Percentiles rank a stretch among this genome's conserved stretches.
These are phyloP conservation scores for Exaiptasia diaphana DNA, from an alignment of 64 coral and sea anemone species.

Conservation along the genomic window DNA sequence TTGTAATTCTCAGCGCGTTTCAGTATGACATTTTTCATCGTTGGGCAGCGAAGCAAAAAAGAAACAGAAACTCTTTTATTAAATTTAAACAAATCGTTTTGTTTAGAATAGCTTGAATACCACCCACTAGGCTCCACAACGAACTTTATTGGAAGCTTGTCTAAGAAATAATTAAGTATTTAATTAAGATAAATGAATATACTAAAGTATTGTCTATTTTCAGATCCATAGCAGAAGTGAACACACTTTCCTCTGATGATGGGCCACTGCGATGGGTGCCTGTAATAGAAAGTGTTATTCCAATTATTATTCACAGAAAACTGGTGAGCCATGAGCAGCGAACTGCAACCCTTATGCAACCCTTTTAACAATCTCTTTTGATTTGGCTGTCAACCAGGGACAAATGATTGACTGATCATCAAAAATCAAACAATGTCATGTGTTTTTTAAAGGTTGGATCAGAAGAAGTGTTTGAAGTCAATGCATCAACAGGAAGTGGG, in stretches of 20 bases:
- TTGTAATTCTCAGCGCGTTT: too few relatives aligned
- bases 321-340: slow-evolving; percentile 28
- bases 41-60: too few relatives aligned
- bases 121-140: too few relatives aligned
- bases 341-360: too few relatives aligned
- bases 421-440: not conserved
- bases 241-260: slow-evolving; percentile 78
- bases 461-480: slow-evolving; percentile 81
- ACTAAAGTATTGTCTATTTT: not conserved
- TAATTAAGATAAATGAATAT: too few relatives aligned
- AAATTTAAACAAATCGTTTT: too few relatives aligned
- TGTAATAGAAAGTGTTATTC: slow-evolving; percentile 85
- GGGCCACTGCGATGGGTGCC: slow-evolving; percentile 88
- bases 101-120: too few relatives aligned
- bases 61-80: not conserved
- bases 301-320: slow-evolving; percentile 73
- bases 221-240: slow-evolving; percentile 90
- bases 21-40: too few relatives aligned
- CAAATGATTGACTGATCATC: not conserved
- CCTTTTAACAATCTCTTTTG: not conserved
- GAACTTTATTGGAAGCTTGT: too few relatives aligned
- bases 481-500: slow-evolving; percentile 69
- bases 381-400: not conserved
- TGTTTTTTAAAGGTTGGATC: slow-evolving; percentile 47
- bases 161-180: too few relatives aligned